phyloP scores from a whole-genome alignment of 1,140 invertebrate species.

The Vollenhovia emeryi region DNA sequence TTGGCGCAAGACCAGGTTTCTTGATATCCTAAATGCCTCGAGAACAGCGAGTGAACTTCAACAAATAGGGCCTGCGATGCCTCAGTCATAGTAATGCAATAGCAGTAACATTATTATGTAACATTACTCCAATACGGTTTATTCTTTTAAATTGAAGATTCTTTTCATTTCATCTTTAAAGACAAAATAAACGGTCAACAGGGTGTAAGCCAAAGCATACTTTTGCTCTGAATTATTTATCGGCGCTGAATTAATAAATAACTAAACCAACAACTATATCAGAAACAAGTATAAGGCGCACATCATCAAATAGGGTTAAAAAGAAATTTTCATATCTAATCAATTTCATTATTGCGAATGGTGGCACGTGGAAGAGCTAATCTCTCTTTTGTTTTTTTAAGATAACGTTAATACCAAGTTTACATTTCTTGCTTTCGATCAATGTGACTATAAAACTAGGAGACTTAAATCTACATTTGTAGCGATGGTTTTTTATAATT shows the following conservation, averaged over 20 bases:
- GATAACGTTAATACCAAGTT: background rate
- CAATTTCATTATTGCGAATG: background rate
- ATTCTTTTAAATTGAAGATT: too few relatives aligned
- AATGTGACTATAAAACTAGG: background rate
- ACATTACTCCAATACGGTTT: too few relatives aligned
- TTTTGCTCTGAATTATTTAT: too few relatives aligned
- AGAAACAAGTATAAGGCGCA: too few relatives aligned
- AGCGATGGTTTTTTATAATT: background rate
- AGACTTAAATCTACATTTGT: background rate
- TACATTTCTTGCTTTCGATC: background rate
- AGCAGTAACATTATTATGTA: background rate
- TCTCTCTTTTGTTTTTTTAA: background rate
- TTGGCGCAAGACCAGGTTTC: background rate
- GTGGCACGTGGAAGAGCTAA: background rate
- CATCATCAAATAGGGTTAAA: too few relatives aligned
- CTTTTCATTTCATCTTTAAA: too few relatives aligned
- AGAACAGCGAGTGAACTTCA: background rate
- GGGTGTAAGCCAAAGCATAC: too few relatives aligned
- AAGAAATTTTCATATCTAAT: too few relatives aligned
- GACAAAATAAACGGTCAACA: too few relatives aligned
- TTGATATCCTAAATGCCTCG: background rate
- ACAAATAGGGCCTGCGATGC: background rate
- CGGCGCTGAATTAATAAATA: too few relatives aligned
- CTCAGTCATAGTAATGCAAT: background rate
- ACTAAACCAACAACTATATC: too few relatives aligned